Evolutionary conservation across 2,797 vertebrate species (phyloP).

Genomic region (Neopelma chrysocephalum): DNA sequence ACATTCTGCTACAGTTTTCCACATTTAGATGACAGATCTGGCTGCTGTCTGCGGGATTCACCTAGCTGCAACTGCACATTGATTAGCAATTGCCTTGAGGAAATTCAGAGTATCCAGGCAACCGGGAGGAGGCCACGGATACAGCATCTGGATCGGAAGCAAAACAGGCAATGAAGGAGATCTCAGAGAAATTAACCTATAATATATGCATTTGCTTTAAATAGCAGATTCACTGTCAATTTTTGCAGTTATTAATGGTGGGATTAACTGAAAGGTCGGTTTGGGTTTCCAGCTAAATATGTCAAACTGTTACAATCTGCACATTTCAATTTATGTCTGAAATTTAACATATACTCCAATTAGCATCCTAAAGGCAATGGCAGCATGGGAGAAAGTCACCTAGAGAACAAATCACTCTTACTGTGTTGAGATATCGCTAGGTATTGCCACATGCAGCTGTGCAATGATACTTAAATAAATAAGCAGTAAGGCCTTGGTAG

Average conservation of each 20-base stretch:
- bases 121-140: constrained; percentile 34
- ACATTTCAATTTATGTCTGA: neutral
- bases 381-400: neutral
- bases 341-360: neutral
- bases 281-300: neutral
- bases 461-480: neutral
- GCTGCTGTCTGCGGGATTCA: constrained; percentile 67
- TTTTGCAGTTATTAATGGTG: neutral
- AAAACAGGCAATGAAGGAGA: neutral
- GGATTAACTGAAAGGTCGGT: neutral
- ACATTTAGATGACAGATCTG: constrained; percentile 57
- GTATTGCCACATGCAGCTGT: neutral
- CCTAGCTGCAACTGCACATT: constrained; percentile 71
- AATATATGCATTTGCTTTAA: neutral
- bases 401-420: neutral
- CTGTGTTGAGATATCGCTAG: neutral
- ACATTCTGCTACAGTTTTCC: constrained; percentile 38
- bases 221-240: neutral
- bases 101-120: constrained; percentile 72
- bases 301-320: neutral
- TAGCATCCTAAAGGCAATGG: neutral
- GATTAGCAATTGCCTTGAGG: constrained; percentile 72
- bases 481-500: neutral
- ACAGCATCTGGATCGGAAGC: constrained; percentile 61
- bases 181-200: constrained; percentile 15